These are phyloP conservation scores for Catharus ustulatus DNA, from an alignment of 2,797 vertebrate genomes.

Conservation along the genomic window DNA sequence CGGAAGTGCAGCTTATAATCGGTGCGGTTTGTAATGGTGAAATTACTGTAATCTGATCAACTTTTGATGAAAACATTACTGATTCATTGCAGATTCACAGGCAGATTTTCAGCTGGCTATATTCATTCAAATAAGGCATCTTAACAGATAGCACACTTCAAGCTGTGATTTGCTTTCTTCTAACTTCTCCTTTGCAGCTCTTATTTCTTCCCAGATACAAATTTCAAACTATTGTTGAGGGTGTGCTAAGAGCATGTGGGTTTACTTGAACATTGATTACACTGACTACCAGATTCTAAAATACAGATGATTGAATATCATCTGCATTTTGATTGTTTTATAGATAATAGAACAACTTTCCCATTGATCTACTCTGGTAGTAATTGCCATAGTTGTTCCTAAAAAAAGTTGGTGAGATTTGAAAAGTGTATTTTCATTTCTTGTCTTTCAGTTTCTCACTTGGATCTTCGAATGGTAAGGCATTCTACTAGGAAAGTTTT, in stretches of 20 bases:
- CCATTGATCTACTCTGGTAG: background rate
- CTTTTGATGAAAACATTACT: background rate
- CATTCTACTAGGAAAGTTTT: background rate
- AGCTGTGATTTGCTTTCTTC: background rate
- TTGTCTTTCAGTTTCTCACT: constrained; percentile 4
- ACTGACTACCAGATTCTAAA: background rate
- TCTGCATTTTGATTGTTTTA: background rate
- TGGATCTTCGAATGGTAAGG: background rate
- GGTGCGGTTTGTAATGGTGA: too few species aligned
- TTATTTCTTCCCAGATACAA: background rate
- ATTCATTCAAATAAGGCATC: background rate
- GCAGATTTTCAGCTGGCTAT: background rate
- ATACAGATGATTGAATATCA: background rate
- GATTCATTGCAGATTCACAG: background rate
- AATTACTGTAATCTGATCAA: background rate
- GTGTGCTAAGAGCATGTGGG: background rate
- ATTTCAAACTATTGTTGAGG: background rate
- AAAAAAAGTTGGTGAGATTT: background rate
- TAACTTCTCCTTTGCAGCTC: background rate
- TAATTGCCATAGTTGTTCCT: background rate
- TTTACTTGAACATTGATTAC: background rate
- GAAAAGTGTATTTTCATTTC: background rate
- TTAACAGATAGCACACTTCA: background rate
- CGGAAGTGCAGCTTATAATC: too few species aligned
- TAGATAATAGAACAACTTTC: background rate